Evolutionary conservation across 1,140 invertebrate species (phyloP).

Genomic region (Aphis craccivora): DNA sequence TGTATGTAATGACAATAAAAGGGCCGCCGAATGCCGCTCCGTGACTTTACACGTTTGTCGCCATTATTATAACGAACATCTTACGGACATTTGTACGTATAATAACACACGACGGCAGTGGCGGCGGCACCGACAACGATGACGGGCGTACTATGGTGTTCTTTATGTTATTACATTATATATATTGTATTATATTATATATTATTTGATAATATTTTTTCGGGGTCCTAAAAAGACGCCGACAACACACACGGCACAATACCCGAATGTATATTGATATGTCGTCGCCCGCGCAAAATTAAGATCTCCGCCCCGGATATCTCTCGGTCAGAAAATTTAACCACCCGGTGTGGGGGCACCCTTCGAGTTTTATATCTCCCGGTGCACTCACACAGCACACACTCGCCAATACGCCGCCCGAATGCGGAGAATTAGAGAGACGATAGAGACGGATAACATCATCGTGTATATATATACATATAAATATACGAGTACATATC

Average conservation of each 20-base stretch:
- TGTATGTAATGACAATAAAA: background rate
- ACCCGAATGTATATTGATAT: background rate
- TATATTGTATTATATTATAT: background rate
- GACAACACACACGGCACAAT: conserved; percentile 1
- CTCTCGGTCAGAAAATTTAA: background rate
- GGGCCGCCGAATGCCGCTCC: conserved; percentile 19
- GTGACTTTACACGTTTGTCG: conserved; percentile 51
- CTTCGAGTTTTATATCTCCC: background rate
- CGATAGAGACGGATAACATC: background rate
- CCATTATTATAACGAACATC: conserved; percentile 26
- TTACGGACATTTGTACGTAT: conserved; percentile 16
- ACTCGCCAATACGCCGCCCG: too few relatives aligned
- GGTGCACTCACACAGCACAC: background rate
- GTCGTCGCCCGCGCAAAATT: conserved; percentile 41
- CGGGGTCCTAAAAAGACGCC: background rate
- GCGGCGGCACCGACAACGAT: background rate
- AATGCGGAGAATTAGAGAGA: background rate
- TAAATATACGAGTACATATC: too few relatives aligned
- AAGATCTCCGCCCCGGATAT: conserved; percentile 48
- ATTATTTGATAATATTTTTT: conserved; percentile 50
- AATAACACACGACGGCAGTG: background rate
- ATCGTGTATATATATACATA: background rate
- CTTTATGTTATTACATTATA: background rate
- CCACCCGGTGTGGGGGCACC: background rate
- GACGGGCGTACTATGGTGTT: background rate